A percentile compares a stretch with the other conserved stretches of the same genome.
phyloP scores from a whole-genome alignment of 2,888 invertebrate genomes.

The Nysson spinosus region DNA sequence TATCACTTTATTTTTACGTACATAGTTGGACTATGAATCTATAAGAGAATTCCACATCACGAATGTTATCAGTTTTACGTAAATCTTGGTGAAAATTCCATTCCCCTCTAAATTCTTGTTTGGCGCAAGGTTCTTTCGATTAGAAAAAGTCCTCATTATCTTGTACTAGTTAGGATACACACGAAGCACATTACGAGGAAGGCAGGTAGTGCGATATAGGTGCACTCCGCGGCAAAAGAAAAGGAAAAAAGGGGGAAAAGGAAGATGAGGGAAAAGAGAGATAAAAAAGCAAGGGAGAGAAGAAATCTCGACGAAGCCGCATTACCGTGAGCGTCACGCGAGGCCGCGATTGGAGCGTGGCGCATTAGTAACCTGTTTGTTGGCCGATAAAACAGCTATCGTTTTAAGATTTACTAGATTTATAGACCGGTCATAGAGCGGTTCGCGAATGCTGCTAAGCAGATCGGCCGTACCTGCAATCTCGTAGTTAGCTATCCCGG shows the following conservation, averaged over 20 bases:
- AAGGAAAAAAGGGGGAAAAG: background rate
- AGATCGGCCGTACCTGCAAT: conserved; percentile 13
- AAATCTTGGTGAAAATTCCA: too few species aligned
- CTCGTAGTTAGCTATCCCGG: conserved; percentile 13
- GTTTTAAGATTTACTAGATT: conserved; percentile 70
- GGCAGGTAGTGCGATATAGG: background rate
- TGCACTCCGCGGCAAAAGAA: conserved; percentile 16
- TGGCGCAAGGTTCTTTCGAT: too few species aligned
- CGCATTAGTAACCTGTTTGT: conserved; percentile 72
- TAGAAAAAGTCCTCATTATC: too few species aligned
- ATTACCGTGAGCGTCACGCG: conserved; percentile 60
- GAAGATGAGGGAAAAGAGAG: background rate
- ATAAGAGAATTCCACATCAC: too few species aligned
- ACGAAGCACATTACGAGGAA: background rate
- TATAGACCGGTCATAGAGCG: conserved; percentile 63
- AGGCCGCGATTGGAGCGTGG: conserved; percentile 61
- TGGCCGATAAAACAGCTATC: conserved; percentile 68
- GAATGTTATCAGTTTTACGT: too few species aligned
- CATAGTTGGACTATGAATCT: too few species aligned
- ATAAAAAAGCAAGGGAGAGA: conserved; percentile 4
- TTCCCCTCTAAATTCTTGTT: too few species aligned
- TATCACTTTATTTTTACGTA: too few species aligned
- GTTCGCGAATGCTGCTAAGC: conserved; percentile 22
- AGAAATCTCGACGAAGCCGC: conserved; percentile 28
- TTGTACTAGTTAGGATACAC: too few species aligned